phyloP scores from a whole-genome alignment of 2,888 invertebrate species.

The Marasmarcha lunaedactyla region DNA sequence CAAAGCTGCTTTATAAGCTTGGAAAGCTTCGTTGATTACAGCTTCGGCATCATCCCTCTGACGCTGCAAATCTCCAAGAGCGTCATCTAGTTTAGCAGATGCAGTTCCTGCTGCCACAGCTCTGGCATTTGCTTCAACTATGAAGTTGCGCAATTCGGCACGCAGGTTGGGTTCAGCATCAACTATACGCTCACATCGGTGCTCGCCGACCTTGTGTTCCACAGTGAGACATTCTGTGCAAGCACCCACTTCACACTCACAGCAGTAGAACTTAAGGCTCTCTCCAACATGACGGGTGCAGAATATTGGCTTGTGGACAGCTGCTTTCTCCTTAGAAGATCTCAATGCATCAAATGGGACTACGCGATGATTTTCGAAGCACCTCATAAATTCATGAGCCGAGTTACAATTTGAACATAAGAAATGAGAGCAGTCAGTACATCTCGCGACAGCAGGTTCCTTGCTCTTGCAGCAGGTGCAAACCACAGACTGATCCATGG shows the following conservation, averaged over 20 bases:
- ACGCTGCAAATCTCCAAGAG: slow-evolving; percentile 86
- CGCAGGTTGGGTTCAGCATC: slow-evolving; percentile 84
- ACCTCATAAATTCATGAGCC: slow-evolving; percentile 96
- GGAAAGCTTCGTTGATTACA: slow-evolving; percentile 83
- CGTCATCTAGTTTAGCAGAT: slow-evolving; percentile 79
- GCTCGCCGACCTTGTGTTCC: slow-evolving; percentile 86
- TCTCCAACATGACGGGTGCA: slow-evolving; percentile 86
- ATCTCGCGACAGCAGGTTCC: slow-evolving; percentile 93
- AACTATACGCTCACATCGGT: slow-evolving; percentile 84
- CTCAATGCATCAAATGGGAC: slow-evolving; percentile 89
- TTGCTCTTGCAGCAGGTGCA: slow-evolving; percentile 97
- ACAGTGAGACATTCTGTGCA: slow-evolving; percentile 89
- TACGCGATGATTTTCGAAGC: slow-evolving; percentile 95
- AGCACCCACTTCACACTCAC: slow-evolving; percentile 86
- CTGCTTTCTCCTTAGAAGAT: slow-evolving; percentile 81
- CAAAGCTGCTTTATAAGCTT: slow-evolving; percentile 83
- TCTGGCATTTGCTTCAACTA: slow-evolving; percentile 81
- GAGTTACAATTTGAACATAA: slow-evolving; percentile 94
- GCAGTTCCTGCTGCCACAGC: slow-evolving; percentile 82
- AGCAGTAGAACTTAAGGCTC: slow-evolving; percentile 89
- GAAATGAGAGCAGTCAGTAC: slow-evolving; percentile 95
- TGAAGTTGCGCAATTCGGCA: slow-evolving; percentile 80
- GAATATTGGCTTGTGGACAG: slow-evolving; percentile 90
- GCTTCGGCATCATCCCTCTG: slow-evolving; percentile 89
- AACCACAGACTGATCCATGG: slow-evolving; percentile 78